A percentile compares a stretch with the other conserved stretches of the same genome.
These are phyloP conservation scores for Euzetes globulus DNA, from an alignment of 2,888 invertebrate species.

Conservation along the genomic window DNA sequence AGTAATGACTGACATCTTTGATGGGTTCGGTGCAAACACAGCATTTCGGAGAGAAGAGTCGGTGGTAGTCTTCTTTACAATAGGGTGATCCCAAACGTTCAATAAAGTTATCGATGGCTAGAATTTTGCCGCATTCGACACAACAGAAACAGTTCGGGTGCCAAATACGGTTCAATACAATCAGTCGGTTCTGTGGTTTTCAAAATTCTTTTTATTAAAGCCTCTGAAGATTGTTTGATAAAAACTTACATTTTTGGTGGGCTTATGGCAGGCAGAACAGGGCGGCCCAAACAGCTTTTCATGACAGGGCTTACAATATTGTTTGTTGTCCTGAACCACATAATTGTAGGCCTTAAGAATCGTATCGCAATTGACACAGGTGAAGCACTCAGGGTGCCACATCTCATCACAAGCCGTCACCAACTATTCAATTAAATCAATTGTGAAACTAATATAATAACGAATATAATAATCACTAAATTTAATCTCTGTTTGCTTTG, in stretches of 20 bases:
- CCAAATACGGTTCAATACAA: constrained; percentile 59
- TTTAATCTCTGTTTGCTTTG: too few species aligned
- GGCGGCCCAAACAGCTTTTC: constrained; percentile 30
- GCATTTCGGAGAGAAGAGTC: constrained; percentile 94
- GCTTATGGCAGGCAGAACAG: constrained; percentile 28
- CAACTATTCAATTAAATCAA: too few species aligned
- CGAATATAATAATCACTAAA: too few species aligned
- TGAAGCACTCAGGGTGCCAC: constrained; percentile 99
- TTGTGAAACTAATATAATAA: too few species aligned
- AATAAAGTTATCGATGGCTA: constrained; percentile 97
- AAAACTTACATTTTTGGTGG: constrained; percentile 28
- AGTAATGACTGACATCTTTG: constrained; percentile 53
- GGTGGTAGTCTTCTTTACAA: constrained; percentile 95
- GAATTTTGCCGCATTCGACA: constrained; percentile 89
- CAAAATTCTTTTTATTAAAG: not conserved
- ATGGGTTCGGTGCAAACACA: constrained; percentile 98
- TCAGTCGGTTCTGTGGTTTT: constrained; percentile 33
- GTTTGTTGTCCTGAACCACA: constrained; percentile 13
- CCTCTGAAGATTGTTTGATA: not conserved
- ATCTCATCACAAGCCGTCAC: constrained; percentile 64
- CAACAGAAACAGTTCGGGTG: constrained; percentile 99
- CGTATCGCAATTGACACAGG: constrained; percentile 45
- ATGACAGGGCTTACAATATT: constrained; percentile 27
- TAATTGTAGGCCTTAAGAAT: constrained; percentile 24
- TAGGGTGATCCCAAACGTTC: constrained; percentile 93